Base-by-base conservation (phyloP, 1,140 invertebrate species). In the Drosophila nannoptera region DNA sequence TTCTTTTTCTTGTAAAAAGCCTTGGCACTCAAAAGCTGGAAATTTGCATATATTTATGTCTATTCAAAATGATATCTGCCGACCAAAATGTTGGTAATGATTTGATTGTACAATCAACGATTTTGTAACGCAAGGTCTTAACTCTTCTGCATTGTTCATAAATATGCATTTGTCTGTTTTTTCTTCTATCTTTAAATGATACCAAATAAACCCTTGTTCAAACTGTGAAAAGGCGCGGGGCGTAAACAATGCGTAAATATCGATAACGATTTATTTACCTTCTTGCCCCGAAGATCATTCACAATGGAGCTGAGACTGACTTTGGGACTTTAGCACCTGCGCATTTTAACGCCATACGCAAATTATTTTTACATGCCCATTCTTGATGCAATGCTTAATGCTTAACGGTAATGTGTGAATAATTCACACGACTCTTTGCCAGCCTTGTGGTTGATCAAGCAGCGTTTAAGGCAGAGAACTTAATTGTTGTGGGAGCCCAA, bases 11-110 rank as follows among this genome's bases (percentile, higher is more conserved):
- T 80, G 81, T 86, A 84, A 83, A 76, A 56, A 74, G 55, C 80
- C 80, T 84, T 84, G 80, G 56, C 80, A 84, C 80, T 83, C 78
- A 83, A 82, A 78, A 66, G 50, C 33, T 43, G 72, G 73, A 69
- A 69, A 84, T 84, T 84, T 77, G 80, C 80, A 84, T 84, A 80
- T 73, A 76, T 77, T 77, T 74, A 36, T 16, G 33, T 66, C 38
- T 66, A 58, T 70, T 52, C 46, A 59, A 69, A 58, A 48, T 59
- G 8, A 48, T 65, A 52, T 52, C 45, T 56, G 54, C 59, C 66
- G 52, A 59, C 53, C 60, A 55, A 69, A 74, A 77, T 46, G 62
- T 68, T 81, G 53, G 61, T 73, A 81, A 78, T 80, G 59, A 78
- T 81, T 80, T 76, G 64, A 77, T 81, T 78, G 76, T 78, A 68